These are phyloP conservation scores for Actias luna DNA, from an alignment of 2,888 invertebrate genomes.

Conservation along the genomic window DNA sequence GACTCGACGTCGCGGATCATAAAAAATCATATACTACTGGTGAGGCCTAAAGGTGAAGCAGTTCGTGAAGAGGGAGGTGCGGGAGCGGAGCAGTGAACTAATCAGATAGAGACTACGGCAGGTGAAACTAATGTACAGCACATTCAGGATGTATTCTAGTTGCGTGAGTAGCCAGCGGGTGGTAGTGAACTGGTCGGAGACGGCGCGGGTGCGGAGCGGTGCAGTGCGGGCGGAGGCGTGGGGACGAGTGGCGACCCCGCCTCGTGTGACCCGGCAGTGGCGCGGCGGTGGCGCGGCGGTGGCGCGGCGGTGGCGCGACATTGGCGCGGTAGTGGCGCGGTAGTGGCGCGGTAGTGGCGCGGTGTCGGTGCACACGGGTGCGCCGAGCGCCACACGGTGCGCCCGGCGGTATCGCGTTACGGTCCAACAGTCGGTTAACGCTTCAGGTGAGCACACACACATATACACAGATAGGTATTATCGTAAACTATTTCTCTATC, in stretches of 20 bases:
- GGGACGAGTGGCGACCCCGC: constrained; percentile 19
- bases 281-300: constrained; percentile 29
- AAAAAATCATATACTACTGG: neutral
- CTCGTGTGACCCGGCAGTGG: constrained; percentile 11
- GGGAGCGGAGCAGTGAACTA: neutral
- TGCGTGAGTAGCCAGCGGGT: neutral
- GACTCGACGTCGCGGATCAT: constrained; percentile 13
- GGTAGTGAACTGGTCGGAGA: neutral
- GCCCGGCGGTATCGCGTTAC: constrained; percentile 28
- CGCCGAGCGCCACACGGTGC: constrained; percentile 29
- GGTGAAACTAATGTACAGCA: neutral
- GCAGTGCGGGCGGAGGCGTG: constrained; percentile 14
- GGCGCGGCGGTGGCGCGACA: constrained; percentile 31
- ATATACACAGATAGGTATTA: constrained; percentile 19
- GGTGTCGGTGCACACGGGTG: constrained; percentile 28
- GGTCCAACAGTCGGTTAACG: constrained; percentile 28
- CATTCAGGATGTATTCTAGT: no score
- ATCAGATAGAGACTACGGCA: neutral
- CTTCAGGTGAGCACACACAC: constrained; percentile 50
- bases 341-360: constrained; percentile 5
- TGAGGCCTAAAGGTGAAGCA: neutral
- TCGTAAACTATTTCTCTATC: constrained; percentile 46
- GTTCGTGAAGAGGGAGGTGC: neutral
- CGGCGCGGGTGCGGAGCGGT: neutral
- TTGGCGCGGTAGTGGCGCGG: constrained; percentile 27